phyloP scores from a whole-genome alignment of 2,888 invertebrate species.

The Macaria liturata region DNA sequence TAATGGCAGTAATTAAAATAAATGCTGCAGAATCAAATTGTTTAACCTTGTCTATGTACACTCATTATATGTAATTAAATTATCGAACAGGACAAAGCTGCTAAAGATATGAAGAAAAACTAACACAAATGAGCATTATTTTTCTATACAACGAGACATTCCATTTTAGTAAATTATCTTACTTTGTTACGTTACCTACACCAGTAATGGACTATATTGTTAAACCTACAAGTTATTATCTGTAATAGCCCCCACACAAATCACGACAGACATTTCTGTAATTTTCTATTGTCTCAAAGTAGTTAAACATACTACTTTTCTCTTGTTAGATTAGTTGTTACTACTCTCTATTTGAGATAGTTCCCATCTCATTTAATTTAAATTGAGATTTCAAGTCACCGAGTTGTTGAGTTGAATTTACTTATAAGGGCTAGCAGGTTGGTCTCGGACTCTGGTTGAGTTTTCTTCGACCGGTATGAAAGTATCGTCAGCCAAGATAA shows the following conservation, averaged over 20 bases:
- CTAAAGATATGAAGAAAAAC: too few relatives aligned
- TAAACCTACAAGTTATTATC: conserved; percentile 2
- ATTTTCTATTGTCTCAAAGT: conserved; percentile 21
- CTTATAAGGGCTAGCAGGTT: conserved; percentile 32
- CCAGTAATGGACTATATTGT: conserved; percentile 2
- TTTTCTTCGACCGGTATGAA: conserved; percentile 25
- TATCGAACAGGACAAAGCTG: too few relatives aligned
- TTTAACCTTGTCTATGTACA: too few relatives aligned
- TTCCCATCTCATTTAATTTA: conserved; percentile 34
- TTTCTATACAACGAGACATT: too few relatives aligned
- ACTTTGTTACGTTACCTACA: too few relatives aligned
- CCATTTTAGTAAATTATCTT: neutral
- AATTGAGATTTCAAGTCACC: conserved; percentile 34
- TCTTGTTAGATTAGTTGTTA: conserved; percentile 23
- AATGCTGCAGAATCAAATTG: too few relatives aligned
- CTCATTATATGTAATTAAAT: too few relatives aligned
- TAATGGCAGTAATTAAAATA: too few relatives aligned
- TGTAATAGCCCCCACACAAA: conserved; percentile 7
- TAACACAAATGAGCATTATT: conserved; percentile 6
- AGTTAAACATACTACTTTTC: conserved; percentile 19
- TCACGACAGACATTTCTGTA: conserved; percentile 8
- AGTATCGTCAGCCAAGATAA: conserved; percentile 36
- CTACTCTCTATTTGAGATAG: conserved; percentile 33
- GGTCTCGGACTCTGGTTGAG: conserved; percentile 27
- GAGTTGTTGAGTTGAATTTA: conserved; percentile 27